phyloP scores from a whole-genome alignment of 1,140 invertebrate species.

The Saccostrea cuccullata region DNA sequence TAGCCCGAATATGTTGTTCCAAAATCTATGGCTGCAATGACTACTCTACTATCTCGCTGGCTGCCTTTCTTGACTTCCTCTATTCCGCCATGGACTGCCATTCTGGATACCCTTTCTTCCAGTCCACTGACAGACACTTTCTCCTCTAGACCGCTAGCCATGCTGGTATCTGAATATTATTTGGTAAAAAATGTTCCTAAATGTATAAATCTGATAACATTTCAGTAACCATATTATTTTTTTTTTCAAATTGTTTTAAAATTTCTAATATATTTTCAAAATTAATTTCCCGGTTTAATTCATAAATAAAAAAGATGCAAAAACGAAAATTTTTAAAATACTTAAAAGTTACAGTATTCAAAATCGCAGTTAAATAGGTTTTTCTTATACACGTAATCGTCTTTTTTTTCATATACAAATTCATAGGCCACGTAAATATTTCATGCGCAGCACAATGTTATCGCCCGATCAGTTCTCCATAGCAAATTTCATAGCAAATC shows the following conservation, averaged over 20 bases:
- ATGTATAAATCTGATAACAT: not conserved
- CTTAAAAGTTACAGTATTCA: not conserved
- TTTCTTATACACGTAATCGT: too few species aligned
- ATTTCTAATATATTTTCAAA: too few species aligned
- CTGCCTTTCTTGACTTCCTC: not conserved
- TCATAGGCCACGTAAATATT: too few species aligned
- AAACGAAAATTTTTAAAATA: too few species aligned
- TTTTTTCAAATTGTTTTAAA: too few species aligned
- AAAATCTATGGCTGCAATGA: conserved; percentile 24
- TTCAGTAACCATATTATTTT: too few species aligned
- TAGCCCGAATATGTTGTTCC: conserved; percentile 8
- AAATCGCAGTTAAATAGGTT: too few species aligned
- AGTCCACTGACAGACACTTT: not conserved
- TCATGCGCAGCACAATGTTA: too few species aligned
- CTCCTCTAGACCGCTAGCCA: conserved; percentile 16
- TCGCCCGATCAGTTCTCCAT: too few species aligned
- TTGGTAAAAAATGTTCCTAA: not conserved
- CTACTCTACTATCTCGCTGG: not conserved
- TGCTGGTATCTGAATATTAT: not conserved
- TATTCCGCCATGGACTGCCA: not conserved
- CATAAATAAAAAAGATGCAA: too few species aligned
- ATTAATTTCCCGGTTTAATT: too few species aligned
- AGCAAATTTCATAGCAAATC: too few species aligned
- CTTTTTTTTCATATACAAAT: not conserved
- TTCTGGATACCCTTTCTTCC: not conserved